These are phyloP conservation scores for Polyergus mexicanus DNA, from an alignment of 1,140 invertebrate genomes.

Conservation along the genomic window DNA sequence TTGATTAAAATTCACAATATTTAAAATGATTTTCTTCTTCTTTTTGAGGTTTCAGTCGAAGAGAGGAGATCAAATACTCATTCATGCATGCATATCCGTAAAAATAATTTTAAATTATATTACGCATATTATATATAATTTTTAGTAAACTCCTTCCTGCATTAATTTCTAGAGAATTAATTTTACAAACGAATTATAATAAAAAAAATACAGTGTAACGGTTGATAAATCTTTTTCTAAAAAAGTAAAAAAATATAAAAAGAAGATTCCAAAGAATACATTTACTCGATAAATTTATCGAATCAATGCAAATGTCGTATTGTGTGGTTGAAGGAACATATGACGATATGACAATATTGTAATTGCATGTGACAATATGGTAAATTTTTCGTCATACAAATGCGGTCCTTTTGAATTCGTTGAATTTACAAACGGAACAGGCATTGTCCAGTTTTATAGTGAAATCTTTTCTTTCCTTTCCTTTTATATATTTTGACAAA, in stretches of 20 bases:
- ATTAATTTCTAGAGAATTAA: neutral
- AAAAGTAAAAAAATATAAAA: neutral
- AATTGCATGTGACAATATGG: slow-evolving; percentile 7
- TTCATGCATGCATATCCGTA: neutral
- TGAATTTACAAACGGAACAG: slow-evolving; percentile 2
- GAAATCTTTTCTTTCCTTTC: slow-evolving; percentile 17
- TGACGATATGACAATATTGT: neutral
- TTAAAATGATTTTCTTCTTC: neutral
- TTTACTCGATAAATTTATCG: neutral
- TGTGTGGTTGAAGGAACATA: neutral
- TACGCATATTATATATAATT: neutral
- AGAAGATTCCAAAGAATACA: neutral
- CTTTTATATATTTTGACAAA: slow-evolving; percentile 30
- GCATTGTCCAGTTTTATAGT: slow-evolving; percentile 16
- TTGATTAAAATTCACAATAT: neutral
- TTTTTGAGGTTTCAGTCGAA: neutral
- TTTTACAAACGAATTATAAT: neutral
- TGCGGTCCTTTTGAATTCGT: slow-evolving; percentile 30
- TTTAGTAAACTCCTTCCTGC: neutral
- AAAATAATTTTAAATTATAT: neutral
- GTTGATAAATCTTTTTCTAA: neutral
- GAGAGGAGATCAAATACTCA: neutral
- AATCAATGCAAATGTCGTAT: neutral
- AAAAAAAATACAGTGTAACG: neutral
- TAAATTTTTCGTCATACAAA: slow-evolving; percentile 15